Evolutionary conservation across 2,797 vertebrate species (phyloP), one percentile per base, ranked within the genome.

Genomic region (Pseudopleuronectes americanus): DNA sequence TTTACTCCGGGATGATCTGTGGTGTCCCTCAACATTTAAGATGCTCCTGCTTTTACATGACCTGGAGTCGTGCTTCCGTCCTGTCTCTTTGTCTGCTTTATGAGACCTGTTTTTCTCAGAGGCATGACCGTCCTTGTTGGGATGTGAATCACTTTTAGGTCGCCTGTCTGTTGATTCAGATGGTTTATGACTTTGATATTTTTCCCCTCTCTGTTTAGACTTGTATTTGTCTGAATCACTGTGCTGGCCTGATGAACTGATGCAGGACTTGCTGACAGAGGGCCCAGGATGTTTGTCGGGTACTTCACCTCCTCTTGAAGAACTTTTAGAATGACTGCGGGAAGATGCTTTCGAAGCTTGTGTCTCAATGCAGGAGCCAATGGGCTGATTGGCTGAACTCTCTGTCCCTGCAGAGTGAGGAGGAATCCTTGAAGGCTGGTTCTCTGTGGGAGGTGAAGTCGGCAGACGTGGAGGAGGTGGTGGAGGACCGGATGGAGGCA

Each of bases 11-110:
- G 91, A 92, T 64, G 89, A 87, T 69, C 89, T 93, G 81, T 87
- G 90, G 75, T 85, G 79, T 1, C 87, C 79, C 12, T 94, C 92
- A 41, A 71, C 73, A 31, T 92, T 90, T 51, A 58, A 13, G 45
- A 71, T 56, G 53, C 21, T 69, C 53, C 55, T 84, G 60, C 57
- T 84, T 84, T 87, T 89, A 61, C 71, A 73, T 21, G 71, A 60
- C 23, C 81, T 92, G 66, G 87, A 92, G 64, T 93, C 92, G 60
- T 90, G 79, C 89, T 92, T 95, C 57, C 89, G 93, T 52, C 83
- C 88, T 2, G 83, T 55, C 19, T 84, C 84, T 85, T 90, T 95
- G 48, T 89, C 71, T 36, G 90, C 90, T 81, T 78, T 90, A 48
- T 83, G 93, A 76, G 84, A 91, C 68, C 85, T 90, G 78, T 89